Base-by-base conservation (phyloP, 2,888 invertebrate species). In the Octodonta nipae region DNA sequence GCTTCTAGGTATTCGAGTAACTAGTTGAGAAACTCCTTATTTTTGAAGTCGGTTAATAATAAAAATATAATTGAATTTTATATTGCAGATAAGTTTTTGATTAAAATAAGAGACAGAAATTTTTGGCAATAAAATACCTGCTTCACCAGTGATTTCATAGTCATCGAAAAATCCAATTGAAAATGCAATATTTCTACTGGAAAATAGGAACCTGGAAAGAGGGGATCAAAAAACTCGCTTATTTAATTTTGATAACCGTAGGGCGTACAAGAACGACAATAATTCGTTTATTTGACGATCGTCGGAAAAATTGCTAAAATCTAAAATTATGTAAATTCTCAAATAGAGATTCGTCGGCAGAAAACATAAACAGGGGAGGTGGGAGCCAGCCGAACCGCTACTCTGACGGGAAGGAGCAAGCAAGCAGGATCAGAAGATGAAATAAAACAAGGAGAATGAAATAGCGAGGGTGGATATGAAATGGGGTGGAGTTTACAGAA, bases 401-500 rank as follows among this genome's bases (percentile, higher is more conserved):
- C 40, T 37, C 38, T 40, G 47, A 42, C 42, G n/a, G n/a, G n/a
- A n/a, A n/a, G n/a, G n/a, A n/a, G n/a, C n/a, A n/a, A n/a, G n/a
- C n/a, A n/a, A n/a, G 46, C 50, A 51, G 56, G 55, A 58, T 60
- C 59, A 57, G 58, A 56, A 60, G 61, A 61, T 60, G 59, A 58
- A 60, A 60, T 59, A 59, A 60, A 60, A 60, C 60, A 60, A 60
- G 60, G 59, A 52, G 51, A 63, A 61, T 61, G 63, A 61, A 60
- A 60, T 56, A 64, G 64, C 60, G 61, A 64, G 60, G 57, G 59
- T 58, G 59, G 58, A 61, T 61, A 61, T 59, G 54, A 55, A 55
- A 55, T 54, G 49, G 55, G 55, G 55, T 55, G 55, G 55, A 55
- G 55, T 68, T 67, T 66, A 67, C 61, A 60, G 67, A 64, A 68